A percentile compares a stretch with the other conserved stretches of the same genome.
Conservation (phyloP, 2,113 vertebrate genomes). For the Petaurus breviceps region DNA sequence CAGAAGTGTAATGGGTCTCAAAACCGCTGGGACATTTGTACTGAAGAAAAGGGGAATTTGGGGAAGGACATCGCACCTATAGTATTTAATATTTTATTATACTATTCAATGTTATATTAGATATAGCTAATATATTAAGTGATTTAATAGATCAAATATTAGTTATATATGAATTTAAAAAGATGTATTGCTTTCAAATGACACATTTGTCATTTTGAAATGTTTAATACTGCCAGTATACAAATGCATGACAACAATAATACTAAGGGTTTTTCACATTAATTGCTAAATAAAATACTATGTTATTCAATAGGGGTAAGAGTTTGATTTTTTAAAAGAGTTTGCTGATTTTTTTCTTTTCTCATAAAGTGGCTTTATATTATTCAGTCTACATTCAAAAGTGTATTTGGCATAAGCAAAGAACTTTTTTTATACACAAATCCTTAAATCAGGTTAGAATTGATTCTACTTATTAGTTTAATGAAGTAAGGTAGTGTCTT, state of each 20-base stretch:
- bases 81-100: background rate
- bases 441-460: constrained; percentile 70
- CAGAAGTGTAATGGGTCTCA: background rate
- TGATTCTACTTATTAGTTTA: constrained; percentile 79
- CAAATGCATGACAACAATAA: background rate
- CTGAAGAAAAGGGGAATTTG: background rate
- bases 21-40: background rate
- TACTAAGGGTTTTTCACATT: background rate
- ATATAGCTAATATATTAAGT: background rate
- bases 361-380: background rate
- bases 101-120: background rate
- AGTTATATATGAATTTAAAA: background rate
- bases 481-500: constrained; percentile 78
- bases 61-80: background rate
- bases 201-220: background rate
- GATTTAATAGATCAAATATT: background rate
- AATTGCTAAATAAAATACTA: constrained; percentile 30
- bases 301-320: constrained; percentile 4
- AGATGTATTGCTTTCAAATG: background rate
- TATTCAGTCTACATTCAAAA: constrained; percentile 58
- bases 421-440: constrained; percentile 45
- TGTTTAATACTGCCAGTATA: background rate
- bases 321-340: constrained; percentile 24
- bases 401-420: constrained; percentile 64
- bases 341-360: background rate